phyloP scores from a whole-genome alignment of 2,888 invertebrate species.

The Heliconius ismenius region DNA sequence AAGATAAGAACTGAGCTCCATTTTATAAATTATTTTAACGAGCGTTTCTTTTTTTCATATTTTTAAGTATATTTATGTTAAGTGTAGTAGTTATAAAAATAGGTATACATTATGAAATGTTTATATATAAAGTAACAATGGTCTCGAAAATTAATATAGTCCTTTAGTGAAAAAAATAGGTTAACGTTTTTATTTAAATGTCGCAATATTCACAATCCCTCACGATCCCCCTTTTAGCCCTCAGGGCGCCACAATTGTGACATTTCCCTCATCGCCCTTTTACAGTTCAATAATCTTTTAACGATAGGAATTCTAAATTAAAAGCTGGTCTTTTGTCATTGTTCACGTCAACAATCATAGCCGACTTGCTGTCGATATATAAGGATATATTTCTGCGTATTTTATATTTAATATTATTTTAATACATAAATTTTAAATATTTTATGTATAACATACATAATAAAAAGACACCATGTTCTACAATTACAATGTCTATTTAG shows the following conservation, averaged over 20 bases:
- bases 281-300: slow-evolving; percentile 68
- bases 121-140: not conserved
- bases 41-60: too few species aligned
- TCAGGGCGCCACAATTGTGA: slow-evolving; percentile 64
- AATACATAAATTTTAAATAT: too few species aligned
- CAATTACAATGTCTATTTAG: slow-evolving; percentile 49
- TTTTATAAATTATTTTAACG: not conserved
- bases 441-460: slow-evolving; percentile 9
- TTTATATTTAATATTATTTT: too few species aligned
- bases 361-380: not conserved
- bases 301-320: slow-evolving; percentile 42
- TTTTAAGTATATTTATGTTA: too few species aligned
- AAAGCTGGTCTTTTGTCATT: slow-evolving; percentile 5
- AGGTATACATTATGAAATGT: too few species aligned
- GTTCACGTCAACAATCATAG: not conserved
- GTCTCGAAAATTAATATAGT: not conserved
- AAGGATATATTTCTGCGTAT: slow-evolving; percentile 28
- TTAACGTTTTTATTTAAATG: slow-evolving; percentile 10
- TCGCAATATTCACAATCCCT: slow-evolving; percentile 37
- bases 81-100: too few species aligned
- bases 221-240: slow-evolving; percentile 43
- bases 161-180: not conserved
- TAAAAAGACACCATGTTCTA: slow-evolving; percentile 44
- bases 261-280: slow-evolving; percentile 68
- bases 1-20: not conserved